Conservation (phyloP, 2,888 invertebrate genomes). For the Isotomurus palustris region DNA sequence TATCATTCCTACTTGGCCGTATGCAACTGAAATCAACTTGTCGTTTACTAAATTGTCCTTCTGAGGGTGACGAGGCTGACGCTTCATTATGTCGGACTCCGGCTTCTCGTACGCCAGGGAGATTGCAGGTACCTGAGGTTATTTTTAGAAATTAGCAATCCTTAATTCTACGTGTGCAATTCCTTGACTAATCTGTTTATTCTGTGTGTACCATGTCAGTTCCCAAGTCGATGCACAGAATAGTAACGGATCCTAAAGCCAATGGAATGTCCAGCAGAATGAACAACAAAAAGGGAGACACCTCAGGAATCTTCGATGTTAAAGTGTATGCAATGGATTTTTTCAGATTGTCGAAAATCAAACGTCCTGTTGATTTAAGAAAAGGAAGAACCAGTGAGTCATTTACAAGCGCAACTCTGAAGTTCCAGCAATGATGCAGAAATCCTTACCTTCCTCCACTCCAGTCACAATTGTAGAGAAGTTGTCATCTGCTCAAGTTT, state of each 20-base stretch:
- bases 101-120: constrained; percentile 87
- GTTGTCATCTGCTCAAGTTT: too few species aligned
- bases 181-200: too few species aligned
- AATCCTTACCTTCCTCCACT: constrained; percentile 55
- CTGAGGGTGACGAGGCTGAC: constrained; percentile 80
- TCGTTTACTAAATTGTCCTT: constrained; percentile 90
- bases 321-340: constrained; percentile 56
- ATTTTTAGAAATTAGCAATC: too few species aligned
- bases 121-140: constrained; percentile 82
- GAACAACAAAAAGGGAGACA: constrained; percentile 53
- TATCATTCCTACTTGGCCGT: constrained; percentile 99
- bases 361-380: too few species aligned
- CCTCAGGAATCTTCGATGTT: constrained; percentile 55
- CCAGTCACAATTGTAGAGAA: constrained; percentile 55
- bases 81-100: constrained; percentile 91
- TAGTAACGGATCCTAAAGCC: constrained; percentile 54
- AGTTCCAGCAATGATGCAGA: too few species aligned
- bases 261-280: constrained; percentile 53
- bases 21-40: constrained; percentile 98
- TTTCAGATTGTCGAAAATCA: constrained; percentile 57
- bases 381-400: too few species aligned
- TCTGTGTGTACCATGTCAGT: constrained; percentile 53
- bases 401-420: too few species aligned
- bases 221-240: constrained; percentile 55
- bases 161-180: too few species aligned